Percentiles rank a stretch among this genome's conserved stretches.
Conservation (phyloP, 1,140 invertebrate genomes). For the Saxidomus purpurata region DNA sequence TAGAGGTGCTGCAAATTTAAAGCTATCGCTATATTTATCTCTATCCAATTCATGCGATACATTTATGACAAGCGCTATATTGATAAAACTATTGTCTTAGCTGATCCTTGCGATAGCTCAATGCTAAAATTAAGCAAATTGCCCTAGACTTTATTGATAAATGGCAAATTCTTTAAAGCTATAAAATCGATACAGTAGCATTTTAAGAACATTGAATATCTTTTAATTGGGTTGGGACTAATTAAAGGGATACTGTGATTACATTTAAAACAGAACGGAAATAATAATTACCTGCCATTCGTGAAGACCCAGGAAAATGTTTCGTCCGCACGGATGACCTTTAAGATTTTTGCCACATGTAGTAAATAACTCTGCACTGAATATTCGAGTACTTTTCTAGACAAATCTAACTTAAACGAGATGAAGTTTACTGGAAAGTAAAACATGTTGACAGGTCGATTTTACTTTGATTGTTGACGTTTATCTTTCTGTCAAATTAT, state of each 20-base stretch:
- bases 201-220: not conserved
- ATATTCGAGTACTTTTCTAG: no score
- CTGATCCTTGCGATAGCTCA: not conserved
- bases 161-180: not conserved
- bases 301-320: no score
- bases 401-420: no score
- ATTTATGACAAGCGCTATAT: not conserved
- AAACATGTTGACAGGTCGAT: no score
- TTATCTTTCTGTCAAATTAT: no score
- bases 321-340: no score
- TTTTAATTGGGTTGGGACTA: not conserved
- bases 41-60: not conserved
- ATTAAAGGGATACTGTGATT: not conserved
- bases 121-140: not conserved
- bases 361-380: no score
- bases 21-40: not conserved
- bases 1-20: not conserved
- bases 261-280: no score
- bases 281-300: no score
- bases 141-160: not conserved
- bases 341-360: no score
- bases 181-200: not conserved
- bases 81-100: not conserved
- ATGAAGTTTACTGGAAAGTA: no score
- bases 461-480: no score